Evolutionary conservation across 2,888 invertebrate genomes (phyloP).

Genomic region (Dexiosoma caninum): DNA sequence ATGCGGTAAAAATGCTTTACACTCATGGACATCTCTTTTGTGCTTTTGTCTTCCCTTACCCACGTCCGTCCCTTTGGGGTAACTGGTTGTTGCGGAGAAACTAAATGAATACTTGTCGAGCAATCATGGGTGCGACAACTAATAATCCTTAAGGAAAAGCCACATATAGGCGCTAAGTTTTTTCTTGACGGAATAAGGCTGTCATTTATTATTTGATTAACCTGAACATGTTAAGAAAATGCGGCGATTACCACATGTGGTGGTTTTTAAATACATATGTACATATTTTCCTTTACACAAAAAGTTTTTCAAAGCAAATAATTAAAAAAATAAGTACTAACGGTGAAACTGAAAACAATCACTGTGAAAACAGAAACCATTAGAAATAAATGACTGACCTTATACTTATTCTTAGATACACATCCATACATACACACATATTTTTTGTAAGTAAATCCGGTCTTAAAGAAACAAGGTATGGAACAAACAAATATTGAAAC

Average conservation of each 20-base stretch:
- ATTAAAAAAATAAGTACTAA: not conserved
- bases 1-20: conserved; percentile 66
- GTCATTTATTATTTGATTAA: conserved; percentile 61
- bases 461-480: not conserved
- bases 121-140: conserved; percentile 26
- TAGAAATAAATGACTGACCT: not conserved
- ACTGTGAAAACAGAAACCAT: not conserved
- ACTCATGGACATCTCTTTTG: conserved; percentile 38
- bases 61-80: not conserved
- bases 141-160: conserved; percentile 35
- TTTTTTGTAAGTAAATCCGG: not conserved
- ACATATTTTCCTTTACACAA: not conserved
- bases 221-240: conserved; percentile 17
- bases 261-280: too few species aligned
- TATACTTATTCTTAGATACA: not conserved
- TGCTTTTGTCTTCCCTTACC: not conserved
- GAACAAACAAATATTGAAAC: not conserved
- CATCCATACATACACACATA: not conserved
- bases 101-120: not conserved
- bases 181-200: conserved; percentile 28
- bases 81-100: not conserved
- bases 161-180: conserved; percentile 10
- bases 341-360: conserved; percentile 3
- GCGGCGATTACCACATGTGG: not conserved
- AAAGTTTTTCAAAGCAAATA: too few species aligned